Conservation (phyloP, 2,888 invertebrate species). For the Clitarchus hookeri region DNA sequence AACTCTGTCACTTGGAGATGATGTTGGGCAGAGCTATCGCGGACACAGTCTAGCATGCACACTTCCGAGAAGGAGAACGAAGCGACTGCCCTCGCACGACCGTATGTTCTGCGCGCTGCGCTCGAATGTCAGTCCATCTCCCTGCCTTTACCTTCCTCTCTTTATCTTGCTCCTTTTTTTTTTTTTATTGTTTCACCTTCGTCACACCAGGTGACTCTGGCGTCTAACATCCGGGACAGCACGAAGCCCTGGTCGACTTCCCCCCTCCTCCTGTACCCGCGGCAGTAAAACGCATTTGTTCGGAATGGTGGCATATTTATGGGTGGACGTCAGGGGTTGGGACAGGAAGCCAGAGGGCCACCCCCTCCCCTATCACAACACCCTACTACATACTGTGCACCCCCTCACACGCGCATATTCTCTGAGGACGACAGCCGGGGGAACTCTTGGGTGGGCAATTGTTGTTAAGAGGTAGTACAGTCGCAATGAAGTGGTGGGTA, state of each 20-base stretch:
- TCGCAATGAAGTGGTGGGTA: no score
- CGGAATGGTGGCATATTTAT: conserved; percentile 14
- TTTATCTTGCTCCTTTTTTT: background rate
- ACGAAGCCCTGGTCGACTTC: background rate
- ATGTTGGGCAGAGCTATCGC: no score
- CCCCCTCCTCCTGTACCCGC: background rate
- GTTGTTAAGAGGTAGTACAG: no score
- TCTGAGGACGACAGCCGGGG: background rate
- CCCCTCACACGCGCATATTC: background rate
- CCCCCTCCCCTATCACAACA: background rate
- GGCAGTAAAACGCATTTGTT: background rate
- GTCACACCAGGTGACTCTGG: conserved; percentile 14
- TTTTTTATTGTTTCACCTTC: conserved; percentile 14
- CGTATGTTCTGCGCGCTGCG: no score
- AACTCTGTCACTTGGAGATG: no score
- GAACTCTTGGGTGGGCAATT: background rate
- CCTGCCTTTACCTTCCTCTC: background rate
- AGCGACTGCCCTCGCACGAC: no score
- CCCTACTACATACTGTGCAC: background rate
- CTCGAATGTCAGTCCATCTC: background rate
- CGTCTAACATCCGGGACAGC: conserved; percentile 7
- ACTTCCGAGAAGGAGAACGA: no score
- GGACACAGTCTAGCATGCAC: no score
- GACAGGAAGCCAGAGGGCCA: background rate
- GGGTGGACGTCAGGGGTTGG: background rate